Base-by-base conservation (phyloP, 2,113 vertebrate genomes). In the Equus przewalskii region DNA sequence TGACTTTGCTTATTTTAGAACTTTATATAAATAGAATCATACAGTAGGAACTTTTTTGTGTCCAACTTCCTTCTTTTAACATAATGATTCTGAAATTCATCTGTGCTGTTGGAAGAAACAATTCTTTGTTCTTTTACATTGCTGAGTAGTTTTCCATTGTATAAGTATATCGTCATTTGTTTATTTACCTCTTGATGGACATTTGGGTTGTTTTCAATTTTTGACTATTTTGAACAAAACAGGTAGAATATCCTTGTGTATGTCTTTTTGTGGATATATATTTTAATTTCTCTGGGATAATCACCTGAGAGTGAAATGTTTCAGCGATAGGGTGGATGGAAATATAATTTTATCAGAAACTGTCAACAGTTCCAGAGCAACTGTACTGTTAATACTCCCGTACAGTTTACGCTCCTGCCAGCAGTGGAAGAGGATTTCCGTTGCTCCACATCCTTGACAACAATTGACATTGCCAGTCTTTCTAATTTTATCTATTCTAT, bases 251-350 rank as follows among this genome's bases (percentile, higher is more conserved):
- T 78, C 86, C 36, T 73, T 88, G 6, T 49, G 7, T 64, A 49
- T 58, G 13, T 58, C 6, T 72, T 92, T 97, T 84, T 70, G n/a
- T 69, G 49, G 44, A 69, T 46, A 49, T 58, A 30, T 30, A 11
- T 44, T 41, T 83, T 67, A 89, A 76, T 81, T 91, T 96, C 33
- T 70, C 21, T 72, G 76, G 22, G 54, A 7, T 91, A 89, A 69
- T 82, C 67, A 36, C 36, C 14, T 13, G 22, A 72, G 33, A 78
- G 85, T 67, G 11, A 41, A 81, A 46, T 58, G 33, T 75, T 64
- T 84, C 46, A 21, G 12, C 75, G 41, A 75, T 33, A 72, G 46
- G 5, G 4, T 70, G 64, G n/a, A 26, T 73, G 6, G n/a, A 78
- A 60, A 19, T 67, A 44, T 51, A 82, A 65, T 46, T 85, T 76